These are phyloP conservation scores for Gadopsis bispinosus DNA, from an alignment of 2,797 vertebrate species.

Conservation along the genomic window DNA sequence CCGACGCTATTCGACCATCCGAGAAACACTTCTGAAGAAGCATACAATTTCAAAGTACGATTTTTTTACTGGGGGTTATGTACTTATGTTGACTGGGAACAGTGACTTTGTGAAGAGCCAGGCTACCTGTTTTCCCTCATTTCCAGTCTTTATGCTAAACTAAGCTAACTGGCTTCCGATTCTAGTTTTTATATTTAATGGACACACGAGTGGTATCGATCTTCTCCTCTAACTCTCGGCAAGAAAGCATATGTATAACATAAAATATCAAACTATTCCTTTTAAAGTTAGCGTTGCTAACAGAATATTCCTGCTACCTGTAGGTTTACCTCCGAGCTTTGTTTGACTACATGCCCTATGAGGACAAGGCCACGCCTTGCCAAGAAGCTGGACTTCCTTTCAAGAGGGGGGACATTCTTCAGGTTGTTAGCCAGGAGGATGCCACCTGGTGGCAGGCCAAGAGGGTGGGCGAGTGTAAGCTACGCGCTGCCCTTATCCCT, in stretches of 20 bases:
- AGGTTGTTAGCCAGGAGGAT: conserved; percentile 98
- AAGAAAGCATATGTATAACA: neutral
- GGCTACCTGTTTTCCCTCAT: neutral
- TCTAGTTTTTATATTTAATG: neutral
- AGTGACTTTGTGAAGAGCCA: neutral
- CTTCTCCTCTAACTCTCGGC: neutral
- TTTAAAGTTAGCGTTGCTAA: neutral
- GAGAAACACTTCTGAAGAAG: neutral
- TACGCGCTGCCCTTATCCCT: conserved; percentile 95
- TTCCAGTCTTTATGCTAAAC: conserved; percentile 2
- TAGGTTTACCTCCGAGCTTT: conserved; percentile 94
- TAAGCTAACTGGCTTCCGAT: neutral
- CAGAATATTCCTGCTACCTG: neutral
- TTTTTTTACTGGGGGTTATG: too few species aligned
- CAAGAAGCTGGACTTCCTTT: conserved; percentile 98
- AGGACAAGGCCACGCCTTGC: conserved; percentile 98
- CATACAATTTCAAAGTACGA: neutral
- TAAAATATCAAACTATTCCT: neutral
- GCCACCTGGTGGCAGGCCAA: conserved; percentile 99
- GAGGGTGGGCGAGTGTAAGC: conserved; percentile 92
- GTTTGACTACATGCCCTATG: conserved; percentile 94
- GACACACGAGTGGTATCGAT: neutral
- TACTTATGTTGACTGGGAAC: too few species aligned
- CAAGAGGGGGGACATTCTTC: conserved; percentile 93
- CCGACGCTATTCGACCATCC: neutral